Evolutionary conservation across 2,113 vertebrate species (phyloP).

Genomic region (Odobenus rosmarus): DNA sequence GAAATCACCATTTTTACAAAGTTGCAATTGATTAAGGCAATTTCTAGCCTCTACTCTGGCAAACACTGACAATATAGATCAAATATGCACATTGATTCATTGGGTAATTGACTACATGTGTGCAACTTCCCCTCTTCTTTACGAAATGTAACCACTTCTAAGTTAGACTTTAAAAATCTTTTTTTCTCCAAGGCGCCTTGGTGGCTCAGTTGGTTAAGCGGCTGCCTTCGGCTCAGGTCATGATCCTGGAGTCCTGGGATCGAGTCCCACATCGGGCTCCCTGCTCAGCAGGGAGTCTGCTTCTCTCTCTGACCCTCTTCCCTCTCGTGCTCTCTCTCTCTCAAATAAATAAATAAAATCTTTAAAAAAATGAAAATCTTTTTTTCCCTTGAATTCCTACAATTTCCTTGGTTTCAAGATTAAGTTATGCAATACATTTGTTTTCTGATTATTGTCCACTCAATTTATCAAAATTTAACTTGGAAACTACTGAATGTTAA

Average conservation of each 20-base stretch:
- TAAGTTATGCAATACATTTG: background rate
- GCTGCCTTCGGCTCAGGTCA: too few species aligned
- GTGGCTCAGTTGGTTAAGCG: too few species aligned
- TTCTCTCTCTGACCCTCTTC: too few species aligned
- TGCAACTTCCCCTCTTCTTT: rapidly evolving
- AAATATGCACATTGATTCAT: background rate
- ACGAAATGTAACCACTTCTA: background rate
- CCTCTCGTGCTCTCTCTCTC: too few species aligned
- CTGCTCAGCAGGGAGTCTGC: too few species aligned
- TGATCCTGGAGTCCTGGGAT: too few species aligned
- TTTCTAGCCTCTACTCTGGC: background rate
- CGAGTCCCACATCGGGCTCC: too few species aligned
- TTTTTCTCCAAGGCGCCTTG: background rate
- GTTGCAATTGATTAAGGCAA: background rate
- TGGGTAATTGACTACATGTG: background rate
- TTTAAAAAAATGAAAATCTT: background rate
- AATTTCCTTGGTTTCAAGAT: background rate
- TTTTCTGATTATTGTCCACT: background rate
- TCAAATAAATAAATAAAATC: too few species aligned
- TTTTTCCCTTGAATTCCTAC: background rate
- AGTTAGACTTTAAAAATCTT: background rate
- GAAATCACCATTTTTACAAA: background rate
- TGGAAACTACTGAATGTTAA: background rate
- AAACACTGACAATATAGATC: background rate
- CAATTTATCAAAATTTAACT: background rate